Evolutionary conservation across 2,113 vertebrate species (phyloP).

Genomic region (Vidua chalybeata): DNA sequence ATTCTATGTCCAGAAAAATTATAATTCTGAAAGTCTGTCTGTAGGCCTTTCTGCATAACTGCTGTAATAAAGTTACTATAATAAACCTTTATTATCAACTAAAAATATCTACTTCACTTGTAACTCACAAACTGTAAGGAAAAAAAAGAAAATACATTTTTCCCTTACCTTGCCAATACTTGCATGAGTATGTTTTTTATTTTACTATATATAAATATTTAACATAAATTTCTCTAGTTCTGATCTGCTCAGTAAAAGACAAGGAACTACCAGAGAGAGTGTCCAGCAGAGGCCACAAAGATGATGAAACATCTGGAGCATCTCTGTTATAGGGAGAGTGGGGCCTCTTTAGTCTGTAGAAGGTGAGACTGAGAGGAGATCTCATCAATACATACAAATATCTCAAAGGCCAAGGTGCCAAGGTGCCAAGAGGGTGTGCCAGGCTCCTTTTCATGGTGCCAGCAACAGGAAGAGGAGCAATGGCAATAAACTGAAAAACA

Average conservation of each 20-base stretch:
- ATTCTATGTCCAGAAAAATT: background rate
- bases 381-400: background rate
- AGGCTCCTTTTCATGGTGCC: fast-evolving
- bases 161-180: background rate
- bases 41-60: background rate
- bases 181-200: background rate
- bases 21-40: background rate
- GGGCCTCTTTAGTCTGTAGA: background rate
- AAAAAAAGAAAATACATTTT: background rate
- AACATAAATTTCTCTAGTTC: background rate
- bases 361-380: background rate
- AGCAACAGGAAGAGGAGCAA: background rate
- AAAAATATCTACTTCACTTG: background rate
- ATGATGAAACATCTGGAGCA: background rate
- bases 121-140: background rate
- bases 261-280: background rate
- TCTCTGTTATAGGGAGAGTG: background rate
- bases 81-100: background rate
- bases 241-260: background rate
- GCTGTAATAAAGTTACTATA: background rate
- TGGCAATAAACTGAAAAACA: background rate
- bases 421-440: background rate
- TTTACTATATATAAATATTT: background rate
- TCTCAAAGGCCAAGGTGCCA: background rate
- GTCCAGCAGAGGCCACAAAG: background rate